Evolutionary conservation across 2,113 vertebrate genomes (phyloP), one percentile per base, ranked within the genome.

Genomic region (Canis aureus): DNA sequence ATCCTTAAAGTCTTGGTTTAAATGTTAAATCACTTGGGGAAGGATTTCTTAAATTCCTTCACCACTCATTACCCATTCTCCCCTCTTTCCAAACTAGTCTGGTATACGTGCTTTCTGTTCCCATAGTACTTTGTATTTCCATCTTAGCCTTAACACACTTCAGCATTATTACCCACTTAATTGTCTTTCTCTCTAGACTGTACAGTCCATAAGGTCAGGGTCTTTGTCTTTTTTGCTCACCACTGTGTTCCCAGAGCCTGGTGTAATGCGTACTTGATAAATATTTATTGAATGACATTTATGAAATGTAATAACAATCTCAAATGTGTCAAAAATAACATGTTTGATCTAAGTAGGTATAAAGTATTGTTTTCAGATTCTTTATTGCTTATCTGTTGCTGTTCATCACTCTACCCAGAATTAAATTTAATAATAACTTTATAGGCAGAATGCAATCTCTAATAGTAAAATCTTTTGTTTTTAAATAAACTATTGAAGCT

Each of bases 381-480:
- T 94, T 94, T 88, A 57, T 94, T 92, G 25, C 10, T 67, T 60
- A 60, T 43, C 15, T 69, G 11, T 97, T 73, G 43, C 85, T 66
- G 17, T 89, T 95, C 17, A 55, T 92, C 59, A 59, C 5, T 35
- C 55, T 87, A 38, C 35, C 17, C 16, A 71, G 20, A 55, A 82
- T 96, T 89, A 84, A 86, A 94, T 2, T 55, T 76, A 78, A 60
- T 91, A 74, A 27, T 38, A 89, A 3, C 55, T 83, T 82, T 84
- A 80, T 78, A 84, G 71, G n/a, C 32, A 95, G 79, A 83, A 51
- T 91, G 3, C 11, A 89, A 11, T 19, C 15, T 83, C 13, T 96
- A 89, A 23, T 82, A 91, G 19, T 80, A 94, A 93, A 96, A 80
- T 92, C 23, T 96, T 97, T 87, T 91, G 62, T 88, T 95, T 97